Conservation (phyloP, 2,113 vertebrate genomes). For the Talpa occidentalis region DNA sequence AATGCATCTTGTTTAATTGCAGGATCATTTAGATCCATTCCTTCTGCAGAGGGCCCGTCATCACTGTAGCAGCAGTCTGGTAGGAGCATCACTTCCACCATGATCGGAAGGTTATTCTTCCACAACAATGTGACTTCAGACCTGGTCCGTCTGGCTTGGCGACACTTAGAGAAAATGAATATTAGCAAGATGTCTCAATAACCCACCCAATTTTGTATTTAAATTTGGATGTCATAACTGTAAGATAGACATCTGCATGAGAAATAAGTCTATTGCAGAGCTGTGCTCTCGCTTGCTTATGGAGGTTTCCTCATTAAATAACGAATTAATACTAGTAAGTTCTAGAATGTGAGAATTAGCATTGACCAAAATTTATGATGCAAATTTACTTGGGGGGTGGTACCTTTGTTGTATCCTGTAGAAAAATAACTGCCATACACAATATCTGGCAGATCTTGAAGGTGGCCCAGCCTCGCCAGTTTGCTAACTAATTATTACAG, state of each 20-base stretch:
- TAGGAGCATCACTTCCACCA: constrained; percentile 99
- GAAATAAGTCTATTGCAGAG: neutral
- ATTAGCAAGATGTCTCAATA: neutral
- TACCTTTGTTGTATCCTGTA: neutral
- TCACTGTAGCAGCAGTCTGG: constrained; percentile 99
- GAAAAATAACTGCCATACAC: neutral
- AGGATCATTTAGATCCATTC: constrained; percentile 94
- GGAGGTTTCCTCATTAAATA: constrained; percentile 13
- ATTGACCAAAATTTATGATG: neutral
- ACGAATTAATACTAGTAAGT: neutral
- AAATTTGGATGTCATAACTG: neutral
- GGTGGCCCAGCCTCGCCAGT: neutral
- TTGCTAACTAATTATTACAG: constrained; percentile 41
- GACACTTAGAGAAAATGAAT: constrained; percentile 89
- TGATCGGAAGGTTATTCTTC: constrained; percentile 97
- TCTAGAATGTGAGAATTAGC: neutral
- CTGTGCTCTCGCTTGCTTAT: neutral
- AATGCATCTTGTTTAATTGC: constrained; percentile 97
- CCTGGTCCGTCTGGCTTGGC: constrained; percentile 94
- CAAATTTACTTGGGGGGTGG: neutral
- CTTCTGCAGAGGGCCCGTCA: constrained; percentile 93
- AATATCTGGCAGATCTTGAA: neutral
- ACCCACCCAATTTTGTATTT: neutral
- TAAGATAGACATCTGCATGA: neutral
- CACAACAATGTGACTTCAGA: constrained; percentile 96